Conservation (phyloP, 1,140 invertebrate species). For the Chrysoperla carnea region DNA sequence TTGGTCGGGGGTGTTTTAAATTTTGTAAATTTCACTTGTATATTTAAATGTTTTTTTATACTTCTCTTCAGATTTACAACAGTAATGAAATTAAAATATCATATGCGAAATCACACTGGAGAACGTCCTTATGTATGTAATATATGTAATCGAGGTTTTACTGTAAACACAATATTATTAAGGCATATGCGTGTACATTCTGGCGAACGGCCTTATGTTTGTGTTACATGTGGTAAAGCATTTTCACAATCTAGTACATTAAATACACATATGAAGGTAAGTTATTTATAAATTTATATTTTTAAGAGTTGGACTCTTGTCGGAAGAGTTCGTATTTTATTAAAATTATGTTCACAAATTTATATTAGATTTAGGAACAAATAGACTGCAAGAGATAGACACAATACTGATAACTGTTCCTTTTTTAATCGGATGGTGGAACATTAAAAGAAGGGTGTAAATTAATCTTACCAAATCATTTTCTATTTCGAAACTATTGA, state of each 20-base stretch:
- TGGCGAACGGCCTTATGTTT: constrained; percentile 35
- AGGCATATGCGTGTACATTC: constrained; percentile 30
- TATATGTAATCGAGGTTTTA: constrained; percentile 36
- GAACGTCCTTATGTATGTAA: constrained; percentile 44
- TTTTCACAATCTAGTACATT: constrained; percentile 23
- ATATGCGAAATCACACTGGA: constrained; percentile 39
- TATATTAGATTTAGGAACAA: background rate
- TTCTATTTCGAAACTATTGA: too few relatives aligned
- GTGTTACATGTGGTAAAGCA: constrained; percentile 31
- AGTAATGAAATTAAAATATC: constrained; percentile 30
- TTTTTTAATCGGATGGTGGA: too few relatives aligned
- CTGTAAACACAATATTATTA: constrained; percentile 26
- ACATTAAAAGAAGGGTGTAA: too few relatives aligned
- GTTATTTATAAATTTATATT: constrained; percentile 1
- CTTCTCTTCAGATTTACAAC: constrained; percentile 22
- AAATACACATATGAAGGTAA: constrained; percentile 21
- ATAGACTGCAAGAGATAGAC: too few relatives aligned
- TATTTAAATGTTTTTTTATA: too few relatives aligned
- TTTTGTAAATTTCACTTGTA: too few relatives aligned
- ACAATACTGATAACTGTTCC: too few relatives aligned
- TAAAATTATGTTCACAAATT: too few relatives aligned
- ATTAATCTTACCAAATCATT: too few relatives aligned
- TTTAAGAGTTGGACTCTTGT: too few relatives aligned
- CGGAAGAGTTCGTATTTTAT: too few relatives aligned
- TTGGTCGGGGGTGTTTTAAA: too few relatives aligned